These are phyloP conservation scores for Pteronotus mesoamericanus DNA, from an alignment of 2,797 vertebrate species.

Conservation along the genomic window DNA sequence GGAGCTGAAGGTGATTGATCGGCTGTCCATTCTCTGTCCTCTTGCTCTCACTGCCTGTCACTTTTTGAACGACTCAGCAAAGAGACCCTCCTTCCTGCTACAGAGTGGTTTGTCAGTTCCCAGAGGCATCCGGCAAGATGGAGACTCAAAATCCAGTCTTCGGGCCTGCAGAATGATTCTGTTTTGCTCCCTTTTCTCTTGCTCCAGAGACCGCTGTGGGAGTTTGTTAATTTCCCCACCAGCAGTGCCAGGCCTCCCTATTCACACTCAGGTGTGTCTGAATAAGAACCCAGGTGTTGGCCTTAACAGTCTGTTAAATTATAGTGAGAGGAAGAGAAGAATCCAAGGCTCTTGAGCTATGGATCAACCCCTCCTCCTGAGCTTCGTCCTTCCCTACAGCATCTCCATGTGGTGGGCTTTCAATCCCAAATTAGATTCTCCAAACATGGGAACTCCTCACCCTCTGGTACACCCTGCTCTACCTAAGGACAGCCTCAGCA, in stretches of 20 bases:
- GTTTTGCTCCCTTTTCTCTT: not conserved
- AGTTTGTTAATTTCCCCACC: not conserved
- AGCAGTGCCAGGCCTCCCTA: not conserved
- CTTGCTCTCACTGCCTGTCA: not conserved
- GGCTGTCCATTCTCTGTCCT: not conserved
- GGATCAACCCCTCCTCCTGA: not conserved
- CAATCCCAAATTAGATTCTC: not conserved
- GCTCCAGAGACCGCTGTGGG: not conserved
- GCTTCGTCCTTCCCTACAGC: not conserved
- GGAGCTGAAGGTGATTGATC: not conserved
- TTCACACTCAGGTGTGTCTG: not conserved
- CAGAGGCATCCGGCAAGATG: not conserved
- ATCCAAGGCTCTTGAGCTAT: not conserved
- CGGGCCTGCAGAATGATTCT: not conserved
- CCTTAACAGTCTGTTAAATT: constrained; percentile 11
- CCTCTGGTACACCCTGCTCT: not conserved
- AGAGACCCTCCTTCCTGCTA: not conserved
- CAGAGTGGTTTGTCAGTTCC: not conserved
- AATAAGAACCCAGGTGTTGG: not conserved
- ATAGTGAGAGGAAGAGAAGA: not conserved
- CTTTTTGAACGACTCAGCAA: not conserved
- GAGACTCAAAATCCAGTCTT: not conserved
- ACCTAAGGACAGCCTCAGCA: not conserved
- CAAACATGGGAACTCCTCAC: not conserved
- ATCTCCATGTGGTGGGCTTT: not conserved